Evolutionary conservation across 1,140 invertebrate genomes (phyloP).

Genomic region (Latrodectus geometricus): DNA sequence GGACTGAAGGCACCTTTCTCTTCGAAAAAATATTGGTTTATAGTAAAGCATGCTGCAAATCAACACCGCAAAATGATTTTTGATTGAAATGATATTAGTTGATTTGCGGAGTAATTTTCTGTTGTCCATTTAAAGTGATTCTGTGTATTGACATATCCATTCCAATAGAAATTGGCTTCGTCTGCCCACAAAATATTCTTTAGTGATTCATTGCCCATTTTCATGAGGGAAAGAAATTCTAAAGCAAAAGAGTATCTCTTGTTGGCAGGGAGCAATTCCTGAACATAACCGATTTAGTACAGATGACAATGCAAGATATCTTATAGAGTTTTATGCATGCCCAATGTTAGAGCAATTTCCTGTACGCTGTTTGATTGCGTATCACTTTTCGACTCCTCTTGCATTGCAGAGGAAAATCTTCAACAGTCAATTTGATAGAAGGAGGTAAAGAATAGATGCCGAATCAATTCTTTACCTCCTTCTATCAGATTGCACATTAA

Average conservation of each 20-base stretch:
- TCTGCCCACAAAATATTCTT: conserved; percentile 11
- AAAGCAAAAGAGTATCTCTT: background rate
- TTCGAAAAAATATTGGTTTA: conserved; percentile 40
- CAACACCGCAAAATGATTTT: conserved; percentile 22
- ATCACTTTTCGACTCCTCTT: no score
- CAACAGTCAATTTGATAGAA: no score
- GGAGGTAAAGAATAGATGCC: no score
- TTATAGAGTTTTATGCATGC: no score
- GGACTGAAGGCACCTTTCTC: conserved; percentile 4
- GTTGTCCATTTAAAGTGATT: conserved; percentile 6
- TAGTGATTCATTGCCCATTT: background rate
- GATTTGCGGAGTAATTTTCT: conserved; percentile 13
- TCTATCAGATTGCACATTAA: no score
- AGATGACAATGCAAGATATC: no score
- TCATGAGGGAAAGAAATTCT: conserved; percentile 11
- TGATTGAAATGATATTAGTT: background rate
- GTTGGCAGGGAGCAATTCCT: no score
- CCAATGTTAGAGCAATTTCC: no score
- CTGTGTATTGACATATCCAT: conserved; percentile 7
- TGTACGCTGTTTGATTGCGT: no score
- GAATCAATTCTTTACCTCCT: no score
- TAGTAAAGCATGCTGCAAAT: conserved; percentile 3
- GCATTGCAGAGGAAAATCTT: no score
- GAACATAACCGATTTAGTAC: no score
- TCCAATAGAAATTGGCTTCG: background rate